phyloP scores from a whole-genome alignment of 2,888 invertebrate genomes.

The Drosophila demipolita region DNA sequence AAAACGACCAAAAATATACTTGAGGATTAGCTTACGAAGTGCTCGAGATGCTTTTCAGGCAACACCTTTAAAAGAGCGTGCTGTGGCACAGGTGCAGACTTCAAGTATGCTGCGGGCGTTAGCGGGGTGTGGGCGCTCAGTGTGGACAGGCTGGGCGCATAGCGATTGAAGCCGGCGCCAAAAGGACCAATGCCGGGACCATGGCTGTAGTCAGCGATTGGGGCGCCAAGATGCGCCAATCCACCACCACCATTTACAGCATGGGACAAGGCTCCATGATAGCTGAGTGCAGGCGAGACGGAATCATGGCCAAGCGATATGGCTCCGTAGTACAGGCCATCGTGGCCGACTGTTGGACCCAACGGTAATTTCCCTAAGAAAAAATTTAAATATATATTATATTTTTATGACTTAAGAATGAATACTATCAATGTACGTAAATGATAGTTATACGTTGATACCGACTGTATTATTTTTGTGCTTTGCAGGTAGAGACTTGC shows the following conservation, averaged over 20 bases:
- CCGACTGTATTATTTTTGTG: not conserved
- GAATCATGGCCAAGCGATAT: conserved; percentile 74
- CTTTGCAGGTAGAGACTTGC: no score
- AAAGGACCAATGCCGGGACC: conserved; percentile 78
- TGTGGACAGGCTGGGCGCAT: conserved; percentile 83
- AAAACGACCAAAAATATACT: accelerated
- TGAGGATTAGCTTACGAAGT: conserved; percentile 86
- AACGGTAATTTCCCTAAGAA: conserved; percentile 45
- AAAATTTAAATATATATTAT: not conserved
- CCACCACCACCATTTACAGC: conserved; percentile 35
- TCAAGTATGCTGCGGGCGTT: conserved; percentile 83
- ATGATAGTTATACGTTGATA: not conserved
- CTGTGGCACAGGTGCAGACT: conserved; percentile 83
- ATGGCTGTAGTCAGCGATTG: conserved; percentile 68
- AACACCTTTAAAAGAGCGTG: conserved; percentile 86
- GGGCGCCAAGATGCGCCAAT: conserved; percentile 46
- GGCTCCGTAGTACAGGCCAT: conserved; percentile 75
- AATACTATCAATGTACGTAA: not conserved
- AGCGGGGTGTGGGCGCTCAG: conserved; percentile 82
- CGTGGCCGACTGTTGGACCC: conserved; percentile 34
- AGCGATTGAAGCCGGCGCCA: conserved; percentile 81
- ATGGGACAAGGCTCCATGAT: conserved; percentile 75
- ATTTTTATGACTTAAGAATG: not conserved
- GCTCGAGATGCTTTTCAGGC: conserved; percentile 87
- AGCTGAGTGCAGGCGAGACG: conserved; percentile 75